These are phyloP conservation scores for Cepaea nemoralis DNA, from an alignment of 1,140 invertebrate species.

Conservation along the genomic window DNA sequence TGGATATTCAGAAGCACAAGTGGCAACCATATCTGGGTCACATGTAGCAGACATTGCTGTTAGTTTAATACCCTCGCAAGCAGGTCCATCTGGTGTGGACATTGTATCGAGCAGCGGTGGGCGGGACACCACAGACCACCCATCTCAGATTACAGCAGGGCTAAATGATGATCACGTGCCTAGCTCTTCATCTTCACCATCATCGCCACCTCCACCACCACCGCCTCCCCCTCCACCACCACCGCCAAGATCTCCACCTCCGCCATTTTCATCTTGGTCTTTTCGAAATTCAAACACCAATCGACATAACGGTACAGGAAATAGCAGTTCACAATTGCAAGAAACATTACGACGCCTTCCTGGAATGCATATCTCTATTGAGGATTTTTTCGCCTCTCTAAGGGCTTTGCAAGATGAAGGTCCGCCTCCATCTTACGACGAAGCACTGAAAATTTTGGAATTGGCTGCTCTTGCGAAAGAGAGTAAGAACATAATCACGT, in stretches of 20 bases:
- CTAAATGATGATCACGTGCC: not conserved
- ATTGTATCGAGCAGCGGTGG: not conserved
- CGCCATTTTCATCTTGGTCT: constrained; percentile 14
- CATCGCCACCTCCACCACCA: not conserved
- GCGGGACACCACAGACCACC: not conserved
- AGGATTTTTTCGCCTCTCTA: constrained; percentile 16
- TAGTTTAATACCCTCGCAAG: not conserved
- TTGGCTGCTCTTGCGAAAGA: not conserved
- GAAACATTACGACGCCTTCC: constrained; percentile 2
- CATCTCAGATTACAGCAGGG: not conserved
- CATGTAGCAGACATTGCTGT: not conserved
- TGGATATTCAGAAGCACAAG: not conserved
- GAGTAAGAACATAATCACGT: not conserved
- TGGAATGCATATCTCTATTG: constrained; percentile 30
- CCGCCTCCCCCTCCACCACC: constrained; percentile 1
- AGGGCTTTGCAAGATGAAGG: not conserved
- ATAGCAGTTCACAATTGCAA: not conserved
- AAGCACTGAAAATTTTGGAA: constrained; percentile 32
- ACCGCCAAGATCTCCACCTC: constrained; percentile 8
- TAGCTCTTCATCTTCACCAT: not conserved
- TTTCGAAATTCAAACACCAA: not conserved
- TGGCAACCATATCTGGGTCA: constrained; percentile 8
- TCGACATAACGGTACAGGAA: not conserved
- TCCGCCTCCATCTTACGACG: constrained; percentile 28
- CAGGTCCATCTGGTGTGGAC: not conserved